Conservation (phyloP, 2,888 invertebrate species). For the Cataglyphis rosenhaueri region DNA sequence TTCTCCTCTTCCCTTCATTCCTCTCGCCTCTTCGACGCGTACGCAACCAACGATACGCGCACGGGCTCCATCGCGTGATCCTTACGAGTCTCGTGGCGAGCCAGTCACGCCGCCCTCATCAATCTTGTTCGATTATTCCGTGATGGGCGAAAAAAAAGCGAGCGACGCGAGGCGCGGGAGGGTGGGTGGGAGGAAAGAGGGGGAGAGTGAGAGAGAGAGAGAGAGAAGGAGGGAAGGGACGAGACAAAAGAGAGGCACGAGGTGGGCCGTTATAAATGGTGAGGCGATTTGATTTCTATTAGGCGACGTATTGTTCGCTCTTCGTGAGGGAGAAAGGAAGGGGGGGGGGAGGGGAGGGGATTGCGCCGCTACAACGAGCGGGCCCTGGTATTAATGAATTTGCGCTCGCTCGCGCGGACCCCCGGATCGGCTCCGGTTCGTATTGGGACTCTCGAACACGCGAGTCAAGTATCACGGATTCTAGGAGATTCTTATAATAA, state of each 20-base stretch:
- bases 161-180: conserved; percentile 44
- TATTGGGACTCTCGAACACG: conserved; percentile 8
- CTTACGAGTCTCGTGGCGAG: conserved; percentile 57
- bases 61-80: conserved; percentile 57
- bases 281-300: conserved; percentile 84
- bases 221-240: conserved; percentile 51
- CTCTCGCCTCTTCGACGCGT: background rate
- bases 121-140: conserved; percentile 86
- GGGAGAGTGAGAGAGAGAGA: conserved; percentile 9
- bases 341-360: background rate
- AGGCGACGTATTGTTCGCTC: conserved; percentile 81
- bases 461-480: background rate
- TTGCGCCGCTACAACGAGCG: conserved; percentile 55
- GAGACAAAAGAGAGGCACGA: conserved; percentile 73
- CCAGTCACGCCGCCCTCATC: conserved; percentile 85
- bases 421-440: background rate
- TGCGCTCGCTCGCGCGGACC: conserved; percentile 51
- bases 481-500: background rate
- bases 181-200: conserved; percentile 3
- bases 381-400: conserved; percentile 70
- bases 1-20: background rate
- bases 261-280: conserved; percentile 80
- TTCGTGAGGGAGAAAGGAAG: conserved; percentile 69
- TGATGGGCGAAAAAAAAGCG: conserved; percentile 83
- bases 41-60: conserved; percentile 43